These are phyloP conservation scores for Halcyon chelicuti DNA, from an alignment of 2,797 vertebrate species.

Conservation along the genomic window DNA sequence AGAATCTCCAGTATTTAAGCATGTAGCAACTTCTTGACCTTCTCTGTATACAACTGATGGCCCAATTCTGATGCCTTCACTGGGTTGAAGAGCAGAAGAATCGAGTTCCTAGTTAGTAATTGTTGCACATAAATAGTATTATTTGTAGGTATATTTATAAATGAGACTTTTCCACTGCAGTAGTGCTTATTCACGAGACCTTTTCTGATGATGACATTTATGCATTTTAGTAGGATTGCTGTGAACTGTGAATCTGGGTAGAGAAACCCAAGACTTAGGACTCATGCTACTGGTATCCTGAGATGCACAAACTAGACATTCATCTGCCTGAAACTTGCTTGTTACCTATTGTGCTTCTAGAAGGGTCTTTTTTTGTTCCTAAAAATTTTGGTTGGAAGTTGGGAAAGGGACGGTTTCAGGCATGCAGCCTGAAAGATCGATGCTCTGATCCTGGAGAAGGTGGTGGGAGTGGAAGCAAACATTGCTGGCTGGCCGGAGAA, in stretches of 20 bases:
- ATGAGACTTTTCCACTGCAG: not conserved
- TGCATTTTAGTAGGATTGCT: not conserved
- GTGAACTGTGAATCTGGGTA: not conserved
- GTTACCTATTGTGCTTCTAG: not conserved
- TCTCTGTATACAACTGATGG: not conserved
- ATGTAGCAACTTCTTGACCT: not conserved
- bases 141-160: not conserved
- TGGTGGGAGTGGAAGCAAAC: not conserved
- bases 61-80: not conserved
- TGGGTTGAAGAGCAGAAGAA: not conserved
- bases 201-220: not conserved
- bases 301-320: not conserved
- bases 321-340: not conserved
- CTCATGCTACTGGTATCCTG: not conserved
- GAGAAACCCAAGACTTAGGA: not conserved
- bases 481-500: not conserved
- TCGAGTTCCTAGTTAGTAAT: not conserved
- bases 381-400: not conserved
- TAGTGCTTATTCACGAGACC: not conserved
- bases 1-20: not conserved
- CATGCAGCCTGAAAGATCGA: not conserved
- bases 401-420: not conserved
- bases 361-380: not conserved
- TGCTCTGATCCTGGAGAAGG: fast-evolving
- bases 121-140: not conserved